Conservation (phyloP, 2,888 invertebrate species). For the Oeneis ivallda region DNA sequence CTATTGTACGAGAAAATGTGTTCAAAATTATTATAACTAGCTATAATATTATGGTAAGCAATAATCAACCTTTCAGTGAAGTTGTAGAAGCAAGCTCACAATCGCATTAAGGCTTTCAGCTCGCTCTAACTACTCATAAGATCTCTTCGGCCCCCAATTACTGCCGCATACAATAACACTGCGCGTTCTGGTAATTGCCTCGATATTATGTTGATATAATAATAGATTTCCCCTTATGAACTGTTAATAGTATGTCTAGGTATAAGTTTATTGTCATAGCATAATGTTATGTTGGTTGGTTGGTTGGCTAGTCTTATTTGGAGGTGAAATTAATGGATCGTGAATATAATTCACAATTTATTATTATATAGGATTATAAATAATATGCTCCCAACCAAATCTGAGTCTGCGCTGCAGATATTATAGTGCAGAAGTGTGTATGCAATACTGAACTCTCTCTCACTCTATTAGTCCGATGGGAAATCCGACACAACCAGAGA, state of each 20-base stretch:
- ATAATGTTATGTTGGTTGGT: too few relatives aligned
- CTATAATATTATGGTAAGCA: background rate
- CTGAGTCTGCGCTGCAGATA: too few relatives aligned
- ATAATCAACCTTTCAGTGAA: background rate
- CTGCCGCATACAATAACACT: slow-evolving; percentile 17
- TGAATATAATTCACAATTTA: too few relatives aligned
- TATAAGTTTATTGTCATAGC: background rate
- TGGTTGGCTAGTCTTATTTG: too few relatives aligned
- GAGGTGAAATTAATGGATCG: too few relatives aligned
- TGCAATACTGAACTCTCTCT: too few relatives aligned
- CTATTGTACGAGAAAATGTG: too few relatives aligned
- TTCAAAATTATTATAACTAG: background rate
- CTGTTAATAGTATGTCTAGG: background rate
- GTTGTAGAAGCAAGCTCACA: slow-evolving; percentile 14
- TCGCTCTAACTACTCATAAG: slow-evolving; percentile 17
- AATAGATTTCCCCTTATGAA: background rate
- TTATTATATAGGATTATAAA: too few relatives aligned
- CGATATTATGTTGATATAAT: slow-evolving; percentile 1
- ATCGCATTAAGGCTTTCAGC: slow-evolving; percentile 18
- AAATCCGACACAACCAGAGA: too few relatives aligned
- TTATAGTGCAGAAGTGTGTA: too few relatives aligned
- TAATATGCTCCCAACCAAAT: too few relatives aligned
- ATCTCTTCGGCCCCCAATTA: slow-evolving; percentile 13
- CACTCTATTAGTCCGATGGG: too few relatives aligned
- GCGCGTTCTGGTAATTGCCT: slow-evolving; percentile 14